These are phyloP conservation scores for Oikopleura dioica DNA, from an alignment of 23 tunicate species.

Conservation along the genomic window DNA sequence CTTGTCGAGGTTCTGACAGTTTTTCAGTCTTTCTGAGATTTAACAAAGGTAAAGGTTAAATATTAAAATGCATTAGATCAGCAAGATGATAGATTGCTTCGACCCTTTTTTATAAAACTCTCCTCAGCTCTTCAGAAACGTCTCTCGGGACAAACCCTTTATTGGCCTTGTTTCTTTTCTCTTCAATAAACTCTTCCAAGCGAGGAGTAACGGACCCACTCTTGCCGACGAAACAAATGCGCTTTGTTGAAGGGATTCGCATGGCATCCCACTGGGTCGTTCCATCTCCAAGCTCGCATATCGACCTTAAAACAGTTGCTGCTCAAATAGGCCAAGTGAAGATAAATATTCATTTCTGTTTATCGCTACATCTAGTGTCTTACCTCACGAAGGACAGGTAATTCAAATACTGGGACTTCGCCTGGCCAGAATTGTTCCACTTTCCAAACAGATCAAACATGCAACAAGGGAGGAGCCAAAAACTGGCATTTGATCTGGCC, in stretches of 20 bases:
- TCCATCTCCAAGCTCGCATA: conserved; percentile 35
- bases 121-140: conserved; percentile 16
- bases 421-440: conserved; percentile 33
- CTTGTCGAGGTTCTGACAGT: conserved; percentile 52
- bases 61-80: too few relatives aligned
- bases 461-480: conserved; percentile 79
- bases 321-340: not conserved
- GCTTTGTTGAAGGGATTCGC: conserved; percentile 88
- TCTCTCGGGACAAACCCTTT: conserved; percentile 31
- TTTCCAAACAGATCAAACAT: conserved; percentile 56
- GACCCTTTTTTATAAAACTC: too few relatives aligned
- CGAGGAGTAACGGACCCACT: not conserved
- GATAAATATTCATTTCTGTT: too few relatives aligned
- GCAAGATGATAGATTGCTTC: too few relatives aligned
- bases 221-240: conserved; percentile 23
- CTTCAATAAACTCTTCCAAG: conserved; percentile 18
- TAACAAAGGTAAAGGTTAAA: too few relatives aligned
- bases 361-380: not conserved
- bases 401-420: conserved; percentile 37
- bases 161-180: not conserved
- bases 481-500: conserved; percentile 14
- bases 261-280: conserved; percentile 44
- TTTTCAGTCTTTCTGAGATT: too few relatives aligned
- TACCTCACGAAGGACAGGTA: conserved; percentile 33
- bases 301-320: not conserved